Base-by-base conservation (phyloP, 2,888 invertebrate genomes). In the Stegophylla sp. region DNA sequence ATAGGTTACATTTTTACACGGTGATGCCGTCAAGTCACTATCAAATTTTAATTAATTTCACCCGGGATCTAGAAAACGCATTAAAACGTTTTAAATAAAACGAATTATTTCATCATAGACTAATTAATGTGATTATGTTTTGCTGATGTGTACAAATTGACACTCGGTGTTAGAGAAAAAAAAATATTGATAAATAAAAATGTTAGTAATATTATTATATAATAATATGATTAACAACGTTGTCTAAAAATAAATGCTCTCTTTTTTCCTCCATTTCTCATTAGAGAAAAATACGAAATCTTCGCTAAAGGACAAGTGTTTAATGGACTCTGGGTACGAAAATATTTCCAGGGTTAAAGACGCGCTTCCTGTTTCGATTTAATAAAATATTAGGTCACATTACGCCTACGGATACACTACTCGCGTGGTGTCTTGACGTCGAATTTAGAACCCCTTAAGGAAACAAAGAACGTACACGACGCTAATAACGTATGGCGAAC, bases 31-130 rank as follows among this genome's bases (percentile, higher is more conserved):
- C 5, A 15, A 23, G 2, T 9, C 23, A 66, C 7, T 17, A 66
- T 45, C n/a, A 45, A 17, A 45, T 45, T 26, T 43, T 23, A 66
- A 66, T 43, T 43, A 66, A 66, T 43, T 66, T 66, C 12, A 2
- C 43, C 23, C 10, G 9, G n/a, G 12, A 43, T 17, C 17, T 34
- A 0, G 63, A 63, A 63, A 63, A 63, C n/a, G n/a, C n/a, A 41
- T 64, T 43, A 64, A 64, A 41, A 43, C 15, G 41, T 41, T 41
- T 20, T 1, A 15, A 13, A n/a, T 1, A 34, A 41, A 64, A 64
- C 10, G 12, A 64, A 41, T 64, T n/a, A 20, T 13, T 23, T 20
- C 23, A 20, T 41, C 26, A 26, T 26, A 26, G 3, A 34, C 3
- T 34, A 34, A 34, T 34, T 34, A 34, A 34, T 34, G 34, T 34